Percentiles rank a stretch among this genome's conserved stretches.
Evolutionary conservation across 2,113 vertebrate genomes (phyloP).

Genomic region (Urocitellus parryii): DNA sequence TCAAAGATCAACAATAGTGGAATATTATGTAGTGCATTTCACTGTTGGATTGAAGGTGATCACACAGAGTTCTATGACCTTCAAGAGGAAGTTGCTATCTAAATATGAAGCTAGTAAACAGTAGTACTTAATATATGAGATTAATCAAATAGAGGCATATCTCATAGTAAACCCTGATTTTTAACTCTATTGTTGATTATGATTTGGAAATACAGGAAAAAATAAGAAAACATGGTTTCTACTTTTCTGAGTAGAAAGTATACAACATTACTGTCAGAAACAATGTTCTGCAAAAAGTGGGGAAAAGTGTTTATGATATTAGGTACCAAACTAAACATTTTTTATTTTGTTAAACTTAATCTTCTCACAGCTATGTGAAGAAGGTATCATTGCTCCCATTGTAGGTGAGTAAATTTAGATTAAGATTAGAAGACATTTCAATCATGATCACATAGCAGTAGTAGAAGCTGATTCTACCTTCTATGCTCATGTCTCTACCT

Average conservation of each 20-base stretch:
- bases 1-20: background rate
- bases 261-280: background rate
- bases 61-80: background rate
- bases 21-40: background rate
- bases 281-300: background rate
- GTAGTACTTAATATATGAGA: background rate
- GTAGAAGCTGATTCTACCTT: background rate
- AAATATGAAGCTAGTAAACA: background rate
- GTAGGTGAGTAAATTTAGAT: background rate
- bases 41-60: background rate
- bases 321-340: background rate
- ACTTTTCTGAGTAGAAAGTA: background rate
- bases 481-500: background rate
- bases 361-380: background rate
- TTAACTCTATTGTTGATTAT: background rate
- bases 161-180: background rate
- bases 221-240: background rate
- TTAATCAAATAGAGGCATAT: background rate
- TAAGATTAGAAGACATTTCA: background rate
- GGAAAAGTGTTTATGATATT: background rate
- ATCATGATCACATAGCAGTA: background rate
- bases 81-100: constrained; percentile 26
- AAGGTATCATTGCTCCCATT: background rate
- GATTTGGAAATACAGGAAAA: background rate
- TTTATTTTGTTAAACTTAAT: background rate